These are phyloP conservation scores for Cylas formicarius DNA, from an alignment of 1,140 invertebrate genomes.

Conservation along the genomic window DNA sequence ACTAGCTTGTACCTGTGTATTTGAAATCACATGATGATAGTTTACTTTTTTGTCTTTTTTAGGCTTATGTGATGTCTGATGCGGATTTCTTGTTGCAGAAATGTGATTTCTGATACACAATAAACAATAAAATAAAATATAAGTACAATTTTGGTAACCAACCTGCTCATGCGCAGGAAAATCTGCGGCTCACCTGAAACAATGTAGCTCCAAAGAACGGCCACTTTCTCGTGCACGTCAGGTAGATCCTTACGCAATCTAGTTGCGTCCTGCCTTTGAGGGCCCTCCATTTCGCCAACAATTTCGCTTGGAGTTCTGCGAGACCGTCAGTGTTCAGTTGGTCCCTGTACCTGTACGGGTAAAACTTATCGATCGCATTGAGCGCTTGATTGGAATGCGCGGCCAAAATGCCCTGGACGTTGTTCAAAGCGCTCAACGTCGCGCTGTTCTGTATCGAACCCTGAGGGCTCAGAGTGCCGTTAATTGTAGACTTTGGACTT, in stretches of 20 bases:
- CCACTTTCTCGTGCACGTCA: constrained; percentile 93
- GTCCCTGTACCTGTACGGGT: constrained; percentile 78
- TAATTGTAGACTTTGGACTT: constrained; percentile 31
- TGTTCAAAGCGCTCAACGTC: constrained; percentile 39
- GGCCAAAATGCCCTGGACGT: constrained; percentile 43
- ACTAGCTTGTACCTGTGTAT: no score
- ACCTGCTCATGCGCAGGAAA: not conserved
- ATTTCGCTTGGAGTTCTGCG: constrained; percentile 71
- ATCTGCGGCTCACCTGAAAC: constrained; percentile 64
- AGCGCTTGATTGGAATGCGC: constrained; percentile 52
- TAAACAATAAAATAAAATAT: constrained; percentile 8
- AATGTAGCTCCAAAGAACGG: constrained; percentile 90
- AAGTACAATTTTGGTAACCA: constrained; percentile 18
- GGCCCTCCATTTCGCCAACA: constrained; percentile 83
- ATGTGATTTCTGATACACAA: no score
- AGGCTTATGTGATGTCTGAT: no score
- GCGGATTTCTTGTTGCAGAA: no score
- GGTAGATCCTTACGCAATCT: constrained; percentile 90
- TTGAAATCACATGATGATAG: no score
- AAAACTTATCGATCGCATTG: constrained; percentile 81
- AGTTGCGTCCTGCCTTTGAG: constrained; percentile 74
- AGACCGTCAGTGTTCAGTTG: constrained; percentile 70
- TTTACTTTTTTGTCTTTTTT: no score
- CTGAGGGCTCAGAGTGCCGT: constrained; percentile 35
- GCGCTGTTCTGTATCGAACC: constrained; percentile 34